Evolutionary conservation across 2,797 vertebrate species (phyloP), one percentile per base, ranked within the genome.

Genomic region (Gambusia yucatana): DNA sequence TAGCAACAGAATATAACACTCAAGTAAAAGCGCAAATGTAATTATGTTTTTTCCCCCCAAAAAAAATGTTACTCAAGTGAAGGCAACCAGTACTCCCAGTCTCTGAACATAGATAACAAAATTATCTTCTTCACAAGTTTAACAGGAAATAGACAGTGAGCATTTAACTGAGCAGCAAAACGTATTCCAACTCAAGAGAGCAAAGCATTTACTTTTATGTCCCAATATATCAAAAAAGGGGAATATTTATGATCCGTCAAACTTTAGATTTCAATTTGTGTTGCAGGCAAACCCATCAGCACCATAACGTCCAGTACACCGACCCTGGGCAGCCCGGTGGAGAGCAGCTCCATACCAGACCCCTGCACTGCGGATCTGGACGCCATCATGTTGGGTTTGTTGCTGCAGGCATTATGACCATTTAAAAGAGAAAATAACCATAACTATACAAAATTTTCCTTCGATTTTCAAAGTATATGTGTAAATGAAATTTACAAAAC

Each of bases 331-430:
- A 78, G 77, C 22, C 80, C 88, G 48, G 77, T 75, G 47, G 76
- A 72, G 3, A 83, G 44, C 84, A 91, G 90, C 70, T 48, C 25
- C 28, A 30, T 86, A 72, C 96, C 96, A 8, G 91, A 97, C 86
- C 97, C 97, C 75, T 98, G 97, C 93, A 96, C 82, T 11, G 96
- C 95, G 80, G 85, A 89, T 1, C 91, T 98, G 73, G 97, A 98
- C 73, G 95, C 97, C 75, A 94, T 97, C 44, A 97, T 98, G 89
- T 87, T 97, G 28, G 97, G 97, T 97, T 82, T 95, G 93, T n/a
- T 39, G 16, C 28, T 61, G 61, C 6, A 20, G 33, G 33, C 61
- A 20, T 36, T 14, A 36, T 20, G 7, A 6, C 33, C 33, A 65
- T 2, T 65, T 65, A 36, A 61, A 33, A 33, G 14, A 17, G 13